Conservation (phyloP, 2,113 vertebrate genomes). For the Cyanoliseus patagonus region DNA sequence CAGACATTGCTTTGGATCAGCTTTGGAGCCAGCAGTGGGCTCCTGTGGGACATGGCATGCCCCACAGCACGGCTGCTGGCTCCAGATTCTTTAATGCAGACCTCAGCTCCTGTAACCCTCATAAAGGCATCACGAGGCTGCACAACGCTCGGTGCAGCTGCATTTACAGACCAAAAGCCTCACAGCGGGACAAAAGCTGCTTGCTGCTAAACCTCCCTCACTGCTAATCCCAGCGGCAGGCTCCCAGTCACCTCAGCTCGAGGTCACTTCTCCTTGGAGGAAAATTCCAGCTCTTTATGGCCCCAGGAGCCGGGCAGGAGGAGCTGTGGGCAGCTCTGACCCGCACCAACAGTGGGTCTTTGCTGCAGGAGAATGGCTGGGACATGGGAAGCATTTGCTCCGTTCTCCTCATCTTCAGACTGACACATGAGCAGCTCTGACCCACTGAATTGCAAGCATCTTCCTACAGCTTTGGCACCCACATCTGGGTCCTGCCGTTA, state of each 20-base stretch:
- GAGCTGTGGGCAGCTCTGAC: not conserved
- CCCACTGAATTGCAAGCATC: not conserved
- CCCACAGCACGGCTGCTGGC: not conserved
- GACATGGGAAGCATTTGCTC: not conserved
- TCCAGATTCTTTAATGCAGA: slow-evolving; percentile 8
- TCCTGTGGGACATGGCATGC: not conserved
- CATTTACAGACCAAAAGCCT: not conserved
- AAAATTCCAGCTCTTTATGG: slow-evolving; percentile 48
- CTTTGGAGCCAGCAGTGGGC: not conserved
- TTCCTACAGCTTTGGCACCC: not conserved
- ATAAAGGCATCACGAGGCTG: slow-evolving; percentile 31
- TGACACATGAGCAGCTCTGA: not conserved
- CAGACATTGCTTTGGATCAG: not conserved
- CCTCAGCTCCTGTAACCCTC: slow-evolving; percentile 9
- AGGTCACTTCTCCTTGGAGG: slow-evolving; percentile 35
- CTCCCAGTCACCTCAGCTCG: slow-evolving; percentile 32
- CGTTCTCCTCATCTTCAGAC: not conserved
- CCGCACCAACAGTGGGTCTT: not conserved
- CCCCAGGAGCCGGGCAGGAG: not conserved
- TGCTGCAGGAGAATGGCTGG: not conserved
- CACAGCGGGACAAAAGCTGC: slow-evolving; percentile 42
- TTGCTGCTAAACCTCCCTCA: slow-evolving; percentile 15
- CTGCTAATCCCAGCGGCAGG: not conserved
- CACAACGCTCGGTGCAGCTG: not conserved
- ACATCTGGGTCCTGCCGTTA: not conserved